Conservation (phyloP, 2,113 vertebrate species). For the Spilogale gracilis region DNA sequence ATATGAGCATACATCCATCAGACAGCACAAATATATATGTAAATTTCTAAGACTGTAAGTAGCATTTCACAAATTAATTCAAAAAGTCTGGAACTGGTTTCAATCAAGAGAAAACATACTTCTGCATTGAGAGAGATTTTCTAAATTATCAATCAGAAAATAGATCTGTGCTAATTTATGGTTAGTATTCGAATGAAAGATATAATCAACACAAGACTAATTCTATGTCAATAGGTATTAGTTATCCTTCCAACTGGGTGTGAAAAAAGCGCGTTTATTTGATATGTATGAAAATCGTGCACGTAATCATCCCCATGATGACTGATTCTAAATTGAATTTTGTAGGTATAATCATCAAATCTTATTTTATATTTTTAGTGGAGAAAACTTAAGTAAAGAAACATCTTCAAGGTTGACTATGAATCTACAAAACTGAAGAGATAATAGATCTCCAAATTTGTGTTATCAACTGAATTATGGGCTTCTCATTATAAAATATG, state of each 20-base stretch:
- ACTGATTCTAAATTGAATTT: conserved; percentile 46
- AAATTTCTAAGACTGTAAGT: conserved; percentile 61
- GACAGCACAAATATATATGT: neutral
- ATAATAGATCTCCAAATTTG: neutral
- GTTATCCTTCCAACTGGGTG: neutral
- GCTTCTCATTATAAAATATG: neutral
- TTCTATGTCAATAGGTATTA: conserved; percentile 39
- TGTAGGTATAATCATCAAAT: conserved; percentile 25
- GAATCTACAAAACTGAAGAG: neutral
- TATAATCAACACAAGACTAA: conserved; percentile 13
- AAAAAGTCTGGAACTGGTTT: conserved; percentile 65
- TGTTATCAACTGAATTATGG: neutral
- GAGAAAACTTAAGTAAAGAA: neutral
- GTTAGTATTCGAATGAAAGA: conserved; percentile 67
- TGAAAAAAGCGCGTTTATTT: conserved; percentile 24
- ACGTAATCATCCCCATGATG: neutral
- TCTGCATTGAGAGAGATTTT: conserved; percentile 62
- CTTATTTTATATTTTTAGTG: conserved; percentile 48
- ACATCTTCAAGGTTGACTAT: neutral
- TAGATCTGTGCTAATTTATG: conserved; percentile 56
- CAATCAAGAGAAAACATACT: conserved; percentile 62
- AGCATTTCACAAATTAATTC: conserved; percentile 60
- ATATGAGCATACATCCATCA: conserved; percentile 30
- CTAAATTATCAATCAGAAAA: conserved; percentile 60
- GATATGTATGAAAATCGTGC: conserved; percentile 44